phyloP scores from a whole-genome alignment of 2,113 vertebrate genomes.

The Pterophyllum scalare region DNA sequence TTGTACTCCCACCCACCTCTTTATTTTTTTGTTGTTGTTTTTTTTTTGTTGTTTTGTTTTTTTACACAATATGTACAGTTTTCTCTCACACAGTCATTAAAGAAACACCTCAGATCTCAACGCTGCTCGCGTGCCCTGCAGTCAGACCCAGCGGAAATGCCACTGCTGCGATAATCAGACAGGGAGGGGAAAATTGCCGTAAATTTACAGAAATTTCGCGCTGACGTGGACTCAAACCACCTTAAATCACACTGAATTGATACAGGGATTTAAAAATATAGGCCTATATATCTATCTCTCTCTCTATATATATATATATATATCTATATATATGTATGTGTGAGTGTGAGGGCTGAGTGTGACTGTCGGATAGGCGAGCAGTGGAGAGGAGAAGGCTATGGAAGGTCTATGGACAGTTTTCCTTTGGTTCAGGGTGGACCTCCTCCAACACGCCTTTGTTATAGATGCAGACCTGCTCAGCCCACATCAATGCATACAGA shows the following conservation, averaged over 20 bases:
- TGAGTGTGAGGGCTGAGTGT: conserved; percentile 25
- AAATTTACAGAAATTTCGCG: conserved; percentile 16
- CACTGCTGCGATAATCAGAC: conserved; percentile 35
- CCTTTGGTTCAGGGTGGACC: conserved; percentile 69
- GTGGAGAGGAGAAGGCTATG: conserved; percentile 69
- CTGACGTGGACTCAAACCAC: background rate
- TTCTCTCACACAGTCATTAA: conserved; percentile 90
- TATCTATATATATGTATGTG: background rate
- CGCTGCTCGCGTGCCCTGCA: conserved; percentile 58
- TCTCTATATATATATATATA: background rate
- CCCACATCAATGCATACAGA: conserved; percentile 67
- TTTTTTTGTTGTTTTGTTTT: conserved; percentile 38
- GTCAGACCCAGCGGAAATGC: conserved; percentile 52
- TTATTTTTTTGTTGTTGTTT: conserved; percentile 46
- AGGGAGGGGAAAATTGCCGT: background rate
- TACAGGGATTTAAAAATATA: conserved; percentile 12
- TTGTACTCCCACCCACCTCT: background rate
- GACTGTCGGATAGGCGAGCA: conserved; percentile 52
- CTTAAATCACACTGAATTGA: conserved; percentile 10
- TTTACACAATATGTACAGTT: conserved; percentile 93
- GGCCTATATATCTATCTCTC: background rate
- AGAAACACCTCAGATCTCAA: conserved; percentile 77
- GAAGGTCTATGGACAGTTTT: conserved; percentile 78
- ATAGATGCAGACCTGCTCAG: conserved; percentile 51
- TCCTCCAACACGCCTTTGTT: conserved; percentile 61